Base-by-base conservation (phyloP, 2,888 invertebrate genomes). In the Napeogenes sylphis region DNA sequence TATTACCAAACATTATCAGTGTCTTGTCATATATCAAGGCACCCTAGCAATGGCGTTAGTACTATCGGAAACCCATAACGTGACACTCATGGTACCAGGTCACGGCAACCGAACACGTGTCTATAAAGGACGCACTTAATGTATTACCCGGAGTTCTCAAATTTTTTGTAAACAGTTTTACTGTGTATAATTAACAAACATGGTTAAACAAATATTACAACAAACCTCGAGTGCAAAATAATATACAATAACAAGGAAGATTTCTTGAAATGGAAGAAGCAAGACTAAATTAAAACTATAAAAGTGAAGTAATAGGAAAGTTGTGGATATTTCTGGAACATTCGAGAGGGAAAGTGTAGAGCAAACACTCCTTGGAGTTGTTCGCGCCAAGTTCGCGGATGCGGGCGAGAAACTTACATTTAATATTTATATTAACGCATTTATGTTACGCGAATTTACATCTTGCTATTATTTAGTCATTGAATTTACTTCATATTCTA, bases 1-100 rank as follows among this genome's bases (percentile, higher is more conserved):
- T 21, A 21, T 21, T 21, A 21, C 21, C 38, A 38, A 38, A 38
- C 38, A 4, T 38, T 38, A 42, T 42, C 54, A 67, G 63, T 45
- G 58, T 8, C 30, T 30, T 46, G 42, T 64, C 60, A 69, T 69
- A 70, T 64, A 65, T 69, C 66, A 71, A 65, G 69, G 61, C 69
- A 70, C 71, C 69, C 71, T 55, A 56, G 47, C 77, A 76, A 73
- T 75, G 70, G 73, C 70, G 73, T 69, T 4, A 21, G 51, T 51
- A 21, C 79, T 79, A 83, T 83, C 81, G 83, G 83, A 79, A 80
- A 80, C 71, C 77, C 82, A 83, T 85, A 83, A 83, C 72, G 70
- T 73, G 77, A 75, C 78, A 68, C 67, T 62, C 68, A 73, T 72
- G 68, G 69, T 47, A 60, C 8, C 54, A 14, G 60, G 72, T 73